phyloP scores from a whole-genome alignment of 2,797 vertebrate genomes.

The Rhinoraja longicauda region DNA sequence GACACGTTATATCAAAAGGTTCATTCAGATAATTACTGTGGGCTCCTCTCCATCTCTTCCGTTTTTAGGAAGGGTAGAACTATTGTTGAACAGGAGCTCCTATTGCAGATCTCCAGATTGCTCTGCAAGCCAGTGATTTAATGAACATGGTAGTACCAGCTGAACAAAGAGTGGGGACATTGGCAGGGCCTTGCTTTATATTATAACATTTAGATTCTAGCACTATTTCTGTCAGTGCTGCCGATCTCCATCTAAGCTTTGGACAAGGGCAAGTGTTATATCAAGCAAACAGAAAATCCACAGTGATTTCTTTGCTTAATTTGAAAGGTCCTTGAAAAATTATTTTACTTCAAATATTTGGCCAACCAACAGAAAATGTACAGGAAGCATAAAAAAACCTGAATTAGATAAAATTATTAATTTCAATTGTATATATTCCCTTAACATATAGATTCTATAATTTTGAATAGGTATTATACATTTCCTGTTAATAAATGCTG shows the following conservation, averaged over 20 bases:
- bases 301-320: background rate
- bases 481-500: background rate
- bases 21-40: background rate
- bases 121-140: background rate
- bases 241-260: background rate
- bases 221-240: background rate
- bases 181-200: background rate
- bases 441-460: conserved; percentile 1
- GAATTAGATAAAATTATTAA: background rate
- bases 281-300: background rate
- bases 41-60: background rate
- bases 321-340: background rate
- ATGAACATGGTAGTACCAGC: too few species aligned
- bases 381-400: background rate
- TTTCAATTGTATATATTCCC: background rate
- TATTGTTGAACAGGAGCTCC: background rate
- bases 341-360: background rate
- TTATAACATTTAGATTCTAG: background rate
- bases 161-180: background rate
- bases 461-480: background rate
- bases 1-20: background rate
- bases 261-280: background rate
- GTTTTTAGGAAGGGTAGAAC: background rate
- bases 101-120: background rate
- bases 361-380: background rate